Percentiles rank a stretch among this genome's conserved stretches.
phyloP scores from a whole-genome alignment of 2,113 vertebrate genomes.

The Plotosus lineatus region DNA sequence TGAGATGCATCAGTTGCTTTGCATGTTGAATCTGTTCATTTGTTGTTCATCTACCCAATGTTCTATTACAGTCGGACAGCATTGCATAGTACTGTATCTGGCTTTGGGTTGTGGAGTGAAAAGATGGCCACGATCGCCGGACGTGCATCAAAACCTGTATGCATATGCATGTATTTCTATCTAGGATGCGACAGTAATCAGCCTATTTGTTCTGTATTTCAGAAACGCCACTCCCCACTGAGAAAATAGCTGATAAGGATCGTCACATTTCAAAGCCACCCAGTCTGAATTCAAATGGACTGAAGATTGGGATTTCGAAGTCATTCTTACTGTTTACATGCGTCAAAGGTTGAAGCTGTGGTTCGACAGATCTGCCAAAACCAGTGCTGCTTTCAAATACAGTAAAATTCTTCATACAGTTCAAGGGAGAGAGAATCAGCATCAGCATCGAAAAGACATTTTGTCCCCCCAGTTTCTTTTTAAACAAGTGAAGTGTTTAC shows the following conservation, averaged over 20 bases:
- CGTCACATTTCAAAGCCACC: slow-evolving; percentile 12
- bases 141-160: neutral
- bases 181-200: slow-evolving; percentile 13
- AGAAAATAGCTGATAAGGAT: slow-evolving; percentile 15
- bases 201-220: slow-evolving; percentile 35
- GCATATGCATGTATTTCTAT: neutral
- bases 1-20: slow-evolving; percentile 10
- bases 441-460: neutral
- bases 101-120: neutral
- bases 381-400: neutral
- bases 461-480: neutral
- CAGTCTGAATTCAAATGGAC: neutral
- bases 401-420: slow-evolving; percentile 9
- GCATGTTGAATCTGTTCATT: slow-evolving; percentile 10
- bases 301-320: slow-evolving; percentile 29
- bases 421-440: slow-evolving; percentile 14
- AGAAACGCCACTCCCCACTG: slow-evolving; percentile 23
- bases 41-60: slow-evolving; percentile 2
- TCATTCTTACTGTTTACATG: slow-evolving; percentile 1
- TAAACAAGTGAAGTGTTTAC: neutral
- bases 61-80: neutral
- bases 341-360: slow-evolving; percentile 10
- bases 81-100: neutral
- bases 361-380: slow-evolving; percentile 16
- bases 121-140: neutral